Conservation (phyloP, 2,888 invertebrate species). For the Megaustenia siamemsis region DNA sequence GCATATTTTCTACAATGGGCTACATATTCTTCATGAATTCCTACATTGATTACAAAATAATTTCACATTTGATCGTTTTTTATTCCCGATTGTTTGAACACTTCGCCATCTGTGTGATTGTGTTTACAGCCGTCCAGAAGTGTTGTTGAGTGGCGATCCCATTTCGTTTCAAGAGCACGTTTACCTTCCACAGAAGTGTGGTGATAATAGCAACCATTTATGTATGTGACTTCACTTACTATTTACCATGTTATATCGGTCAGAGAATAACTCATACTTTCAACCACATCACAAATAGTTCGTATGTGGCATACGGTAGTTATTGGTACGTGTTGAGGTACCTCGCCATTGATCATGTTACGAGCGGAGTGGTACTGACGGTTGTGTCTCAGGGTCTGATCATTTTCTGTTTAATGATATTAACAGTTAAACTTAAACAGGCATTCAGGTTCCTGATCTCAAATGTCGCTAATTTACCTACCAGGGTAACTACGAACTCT, state of each 20-base stretch:
- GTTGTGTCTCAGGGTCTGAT: not conserved
- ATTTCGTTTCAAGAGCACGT: not conserved
- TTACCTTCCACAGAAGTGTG: not conserved
- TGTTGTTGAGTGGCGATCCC: not conserved
- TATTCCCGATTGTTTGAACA: not conserved
- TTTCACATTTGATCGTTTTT: not conserved
- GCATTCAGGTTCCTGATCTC: not conserved
- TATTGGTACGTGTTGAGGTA: not conserved
- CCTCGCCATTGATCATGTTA: not conserved
- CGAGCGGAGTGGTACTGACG: not conserved
- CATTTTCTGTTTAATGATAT: not conserved
- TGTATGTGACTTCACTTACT: not conserved
- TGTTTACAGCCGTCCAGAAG: not conserved
- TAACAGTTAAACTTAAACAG: not conserved
- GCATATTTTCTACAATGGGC: no score
- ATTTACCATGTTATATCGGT: not conserved
- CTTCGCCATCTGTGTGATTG: not conserved
- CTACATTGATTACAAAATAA: not conserved
- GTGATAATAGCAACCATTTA: not conserved
- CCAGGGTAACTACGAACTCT: no score
- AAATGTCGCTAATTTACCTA: no score
- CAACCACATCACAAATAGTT: not conserved
- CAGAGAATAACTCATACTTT: not conserved
- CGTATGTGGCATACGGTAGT: not conserved
- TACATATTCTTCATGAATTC: not conserved